phyloP scores from a whole-genome alignment of 1,140 invertebrate genomes.

The Drosophila albomicans region DNA sequence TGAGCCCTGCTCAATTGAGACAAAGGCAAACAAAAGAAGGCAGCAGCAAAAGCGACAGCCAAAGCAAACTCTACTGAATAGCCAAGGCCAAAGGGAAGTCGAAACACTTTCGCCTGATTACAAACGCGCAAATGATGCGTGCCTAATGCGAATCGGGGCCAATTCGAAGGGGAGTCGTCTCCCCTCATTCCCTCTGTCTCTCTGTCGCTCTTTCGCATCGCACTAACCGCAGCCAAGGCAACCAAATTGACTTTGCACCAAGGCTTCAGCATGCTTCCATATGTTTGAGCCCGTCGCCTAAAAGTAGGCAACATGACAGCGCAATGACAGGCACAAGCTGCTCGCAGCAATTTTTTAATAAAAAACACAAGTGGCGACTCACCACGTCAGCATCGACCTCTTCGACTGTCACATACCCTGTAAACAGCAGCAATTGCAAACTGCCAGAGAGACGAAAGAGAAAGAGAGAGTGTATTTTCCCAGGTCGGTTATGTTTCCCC shows the following conservation, averaged over 20 bases:
- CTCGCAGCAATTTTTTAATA: slow-evolving; percentile 75
- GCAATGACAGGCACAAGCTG: slow-evolving; percentile 77
- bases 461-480: too few species aligned
- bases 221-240: slow-evolving; percentile 24
- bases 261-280: slow-evolving; percentile 36
- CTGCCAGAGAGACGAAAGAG: too few species aligned
- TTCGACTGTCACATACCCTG: slow-evolving; percentile 17
- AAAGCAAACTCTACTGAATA: slow-evolving; percentile 19
- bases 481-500: too few species aligned
- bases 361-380: slow-evolving; percentile 40
- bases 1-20: slow-evolving; percentile 55
- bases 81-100: slow-evolving; percentile 46
- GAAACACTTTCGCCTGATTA: slow-evolving; percentile 83
- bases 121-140: slow-evolving; percentile 82
- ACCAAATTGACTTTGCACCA: slow-evolving; percentile 50
- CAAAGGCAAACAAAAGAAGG: slow-evolving; percentile 46
- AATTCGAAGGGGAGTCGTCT: slow-evolving; percentile 32
- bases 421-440: neutral
- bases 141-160: slow-evolving; percentile 68
- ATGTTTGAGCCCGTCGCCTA: slow-evolving; percentile 58
- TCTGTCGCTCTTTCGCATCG: neutral
- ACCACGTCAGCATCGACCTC: too few species aligned
- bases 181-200: neutral
- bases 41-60: neutral
- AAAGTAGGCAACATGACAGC: slow-evolving; percentile 70